Evolutionary conservation across 2,888 invertebrate genomes (phyloP).

Genomic region (Pocota personata): DNA sequence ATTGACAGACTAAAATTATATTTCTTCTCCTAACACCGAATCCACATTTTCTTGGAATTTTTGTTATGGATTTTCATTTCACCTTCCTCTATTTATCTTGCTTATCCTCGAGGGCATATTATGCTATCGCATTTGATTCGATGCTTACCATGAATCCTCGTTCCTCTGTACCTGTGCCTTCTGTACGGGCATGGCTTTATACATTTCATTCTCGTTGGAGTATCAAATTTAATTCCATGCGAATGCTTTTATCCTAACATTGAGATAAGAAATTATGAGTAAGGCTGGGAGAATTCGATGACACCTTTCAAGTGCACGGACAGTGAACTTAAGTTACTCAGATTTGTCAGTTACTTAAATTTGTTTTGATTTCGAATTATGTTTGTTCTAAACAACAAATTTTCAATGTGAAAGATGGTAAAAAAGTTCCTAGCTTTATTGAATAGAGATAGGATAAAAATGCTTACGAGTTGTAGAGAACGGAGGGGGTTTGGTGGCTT

Average conservation of each 20-base stretch:
- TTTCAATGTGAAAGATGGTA: too few relatives aligned
- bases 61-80: neutral
- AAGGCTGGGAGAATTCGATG: too few relatives aligned
- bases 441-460: too few relatives aligned
- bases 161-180: neutral
- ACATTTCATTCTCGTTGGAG: neutral
- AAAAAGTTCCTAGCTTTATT: too few relatives aligned
- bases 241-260: neutral
- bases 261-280: neutral
- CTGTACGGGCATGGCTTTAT: neutral
- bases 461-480: too few relatives aligned
- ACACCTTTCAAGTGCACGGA: too few relatives aligned
- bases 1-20: conserved; percentile 15
- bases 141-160: neutral
- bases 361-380: too few relatives aligned
- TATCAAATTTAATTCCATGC: neutral
- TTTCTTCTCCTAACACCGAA: neutral
- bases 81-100: neutral
- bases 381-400: too few relatives aligned
- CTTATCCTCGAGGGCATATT: neutral
- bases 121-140: neutral
- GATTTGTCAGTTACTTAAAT: too few relatives aligned
- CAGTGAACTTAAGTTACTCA: too few relatives aligned
- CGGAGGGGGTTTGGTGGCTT: too few relatives aligned
- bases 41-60: neutral